phyloP scores from a whole-genome alignment of 2,797 vertebrate species.

The Myoxocephalus aenaeus region DNA sequence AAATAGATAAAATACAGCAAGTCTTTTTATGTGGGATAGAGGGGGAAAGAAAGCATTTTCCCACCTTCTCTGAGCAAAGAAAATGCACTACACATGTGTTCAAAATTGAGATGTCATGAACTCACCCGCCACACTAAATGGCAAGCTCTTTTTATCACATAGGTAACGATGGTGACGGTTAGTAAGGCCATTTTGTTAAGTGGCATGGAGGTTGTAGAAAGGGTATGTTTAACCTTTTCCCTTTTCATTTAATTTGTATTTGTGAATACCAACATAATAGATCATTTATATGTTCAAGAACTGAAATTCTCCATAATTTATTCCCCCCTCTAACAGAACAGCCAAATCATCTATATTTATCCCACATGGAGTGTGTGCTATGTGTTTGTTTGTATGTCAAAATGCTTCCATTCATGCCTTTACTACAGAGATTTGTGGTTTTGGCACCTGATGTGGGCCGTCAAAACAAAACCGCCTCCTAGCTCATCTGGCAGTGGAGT shows the following conservation, averaged over 20 bases:
- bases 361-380: not conserved
- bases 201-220: not conserved
- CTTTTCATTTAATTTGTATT: not conserved
- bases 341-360: slow-evolving; percentile 20
- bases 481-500: slow-evolving; percentile 64
- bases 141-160: slow-evolving; percentile 5
- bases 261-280: not conserved
- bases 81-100: not conserved
- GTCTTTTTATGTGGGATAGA: not conserved
- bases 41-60: not conserved
- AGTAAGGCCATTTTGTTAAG: not conserved
- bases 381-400: slow-evolving; percentile 55
- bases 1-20: not conserved
- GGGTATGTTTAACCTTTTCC: not conserved
- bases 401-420: slow-evolving; percentile 58
- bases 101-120: not conserved
- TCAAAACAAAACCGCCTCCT: slow-evolving; percentile 76
- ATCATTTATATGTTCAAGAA: not conserved
- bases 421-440: slow-evolving; percentile 72
- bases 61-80: not conserved
- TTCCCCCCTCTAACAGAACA: not conserved
- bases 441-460: slow-evolving; percentile 72
- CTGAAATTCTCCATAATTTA: slow-evolving; percentile 10
- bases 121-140: not conserved
- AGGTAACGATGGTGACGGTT: not conserved